phyloP scores from a whole-genome alignment of 1,140 invertebrate genomes.

The Leptopilina clavipes region DNA sequence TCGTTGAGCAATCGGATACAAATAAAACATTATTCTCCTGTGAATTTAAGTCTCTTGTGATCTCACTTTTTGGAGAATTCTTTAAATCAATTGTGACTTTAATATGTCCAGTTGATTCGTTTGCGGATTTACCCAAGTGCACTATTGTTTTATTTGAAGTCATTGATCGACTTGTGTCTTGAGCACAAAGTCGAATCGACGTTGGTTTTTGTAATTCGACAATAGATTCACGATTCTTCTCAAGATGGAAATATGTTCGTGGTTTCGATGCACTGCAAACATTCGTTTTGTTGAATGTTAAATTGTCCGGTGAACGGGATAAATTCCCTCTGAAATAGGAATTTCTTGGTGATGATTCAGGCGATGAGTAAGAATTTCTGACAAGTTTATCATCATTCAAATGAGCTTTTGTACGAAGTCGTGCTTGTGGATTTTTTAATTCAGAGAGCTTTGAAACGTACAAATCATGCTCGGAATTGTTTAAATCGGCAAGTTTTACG shows the following conservation, averaged over 20 bases:
- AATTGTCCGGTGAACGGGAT: slow-evolving; percentile 3
- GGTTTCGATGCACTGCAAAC: not conserved
- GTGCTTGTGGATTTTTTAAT: not conserved
- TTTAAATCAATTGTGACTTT: slow-evolving; percentile 24
- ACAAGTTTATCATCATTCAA: not conserved
- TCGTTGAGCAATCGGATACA: slow-evolving; percentile 16
- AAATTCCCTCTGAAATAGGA: not conserved
- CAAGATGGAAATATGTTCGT: slow-evolving; percentile 13
- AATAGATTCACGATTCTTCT: not conserved
- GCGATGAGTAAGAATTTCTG: not conserved
- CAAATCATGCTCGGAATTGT: not conserved
- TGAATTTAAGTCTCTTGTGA: not conserved
- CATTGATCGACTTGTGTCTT: not conserved
- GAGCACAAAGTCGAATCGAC: slow-evolving; percentile 22
- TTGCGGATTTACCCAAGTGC: slow-evolving; percentile 46
- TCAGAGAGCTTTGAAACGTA: not conserved
- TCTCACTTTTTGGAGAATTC: not conserved
- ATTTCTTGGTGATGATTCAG: slow-evolving; percentile 23
- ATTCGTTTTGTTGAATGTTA: not conserved
- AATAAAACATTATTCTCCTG: slow-evolving; percentile 30
- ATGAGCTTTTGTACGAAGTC: not conserved
- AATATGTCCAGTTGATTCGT: slow-evolving; percentile 1
- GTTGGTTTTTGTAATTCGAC: slow-evolving; percentile 20
- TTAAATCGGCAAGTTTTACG: slow-evolving; percentile 32
- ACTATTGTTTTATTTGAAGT: slow-evolving; percentile 55